Evolutionary conservation across 1,140 invertebrate genomes (phyloP).

Genomic region (Linepithema humile): DNA sequence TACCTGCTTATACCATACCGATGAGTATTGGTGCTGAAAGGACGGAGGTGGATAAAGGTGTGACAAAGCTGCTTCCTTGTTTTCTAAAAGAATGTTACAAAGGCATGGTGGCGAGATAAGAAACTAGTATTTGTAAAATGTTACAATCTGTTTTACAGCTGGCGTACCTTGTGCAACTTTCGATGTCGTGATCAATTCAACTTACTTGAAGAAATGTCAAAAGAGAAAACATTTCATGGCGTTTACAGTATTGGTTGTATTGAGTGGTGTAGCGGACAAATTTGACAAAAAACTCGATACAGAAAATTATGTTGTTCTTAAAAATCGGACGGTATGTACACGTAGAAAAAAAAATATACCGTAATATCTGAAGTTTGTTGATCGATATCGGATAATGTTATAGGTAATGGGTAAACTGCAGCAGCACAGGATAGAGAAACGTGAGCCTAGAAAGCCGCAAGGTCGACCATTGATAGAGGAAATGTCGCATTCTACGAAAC

Average conservation of each 20-base stretch:
- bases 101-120: neutral
- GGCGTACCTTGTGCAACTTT: constrained; percentile 74
- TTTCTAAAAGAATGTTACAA: neutral
- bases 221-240: constrained; percentile 74
- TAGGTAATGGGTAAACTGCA: constrained; percentile 89
- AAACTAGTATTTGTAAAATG: neutral
- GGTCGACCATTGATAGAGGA: constrained; percentile 85
- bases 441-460: constrained; percentile 83
- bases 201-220: constrained; percentile 79
- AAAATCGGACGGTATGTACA: constrained; percentile 85
- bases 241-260: constrained; percentile 78
- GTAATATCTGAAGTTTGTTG: neutral
- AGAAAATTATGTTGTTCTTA: constrained; percentile 85
- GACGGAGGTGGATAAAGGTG: constrained; percentile 90
- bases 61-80: neutral
- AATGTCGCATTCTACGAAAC: constrained; percentile 77
- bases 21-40: constrained; percentile 94
- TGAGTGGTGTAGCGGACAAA: constrained; percentile 77
- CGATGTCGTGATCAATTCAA: constrained; percentile 80
- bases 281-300: constrained; percentile 73
- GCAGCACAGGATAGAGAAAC: constrained; percentile 89
- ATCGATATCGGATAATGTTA: neutral
- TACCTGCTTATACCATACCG: constrained; percentile 91
- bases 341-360: constrained; percentile 18
- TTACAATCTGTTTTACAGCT: constrained; percentile 67